Evolutionary conservation across 2,888 invertebrate species (phyloP).

Genomic region (Drosophila antonietae): DNA sequence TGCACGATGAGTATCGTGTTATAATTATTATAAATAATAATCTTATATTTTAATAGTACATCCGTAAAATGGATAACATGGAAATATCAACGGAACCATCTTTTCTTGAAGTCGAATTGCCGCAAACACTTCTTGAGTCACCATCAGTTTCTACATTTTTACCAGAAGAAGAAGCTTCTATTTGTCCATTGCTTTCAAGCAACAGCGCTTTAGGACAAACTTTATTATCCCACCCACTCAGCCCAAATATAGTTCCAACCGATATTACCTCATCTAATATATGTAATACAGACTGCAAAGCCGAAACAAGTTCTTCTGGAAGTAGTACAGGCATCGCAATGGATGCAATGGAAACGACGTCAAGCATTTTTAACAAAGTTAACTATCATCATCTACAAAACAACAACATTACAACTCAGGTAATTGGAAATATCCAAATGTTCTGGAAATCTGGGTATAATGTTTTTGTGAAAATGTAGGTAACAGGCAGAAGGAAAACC

Average conservation of each 20-base stretch:
- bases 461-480: neutral
- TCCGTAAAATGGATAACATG: constrained; percentile 59
- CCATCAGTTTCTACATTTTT: constrained; percentile 83
- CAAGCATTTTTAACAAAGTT: constrained; percentile 78
- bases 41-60: neutral
- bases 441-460: neutral
- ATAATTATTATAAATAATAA: no score
- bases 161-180: constrained; percentile 88
- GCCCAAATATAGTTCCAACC: constrained; percentile 86
- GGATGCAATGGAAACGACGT: constrained; percentile 77
- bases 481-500: no score
- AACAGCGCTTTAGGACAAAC: constrained; percentile 87
- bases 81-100: constrained; percentile 82
- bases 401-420: constrained; percentile 74
- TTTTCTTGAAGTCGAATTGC: constrained; percentile 82
- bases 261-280: constrained; percentile 83
- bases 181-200: constrained; percentile 88
- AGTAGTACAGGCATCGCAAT: constrained; percentile 84
- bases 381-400: constrained; percentile 83
- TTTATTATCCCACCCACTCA: constrained; percentile 87
- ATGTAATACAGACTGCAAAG: constrained; percentile 65
- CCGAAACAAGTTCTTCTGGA: constrained; percentile 82
- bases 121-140: constrained; percentile 80
- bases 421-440: constrained; percentile 30
- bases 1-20: no score